Conservation (phyloP, 1,140 invertebrate genomes). For the Drosophila tsacasi region DNA sequence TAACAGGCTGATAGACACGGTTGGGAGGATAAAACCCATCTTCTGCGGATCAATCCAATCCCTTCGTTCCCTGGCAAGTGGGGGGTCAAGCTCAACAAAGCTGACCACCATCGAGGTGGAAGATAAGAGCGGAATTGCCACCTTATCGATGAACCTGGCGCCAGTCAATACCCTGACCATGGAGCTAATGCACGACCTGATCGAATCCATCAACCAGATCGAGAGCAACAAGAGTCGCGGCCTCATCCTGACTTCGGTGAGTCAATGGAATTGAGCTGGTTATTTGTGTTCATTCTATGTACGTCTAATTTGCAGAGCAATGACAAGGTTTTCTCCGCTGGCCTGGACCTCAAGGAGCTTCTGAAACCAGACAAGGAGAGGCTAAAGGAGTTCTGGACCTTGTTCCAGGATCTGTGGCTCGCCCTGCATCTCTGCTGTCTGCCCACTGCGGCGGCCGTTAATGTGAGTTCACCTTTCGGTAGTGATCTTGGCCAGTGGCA, state of each 20-base stretch:
- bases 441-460: slow-evolving; percentile 92
- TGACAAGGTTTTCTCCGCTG: slow-evolving; percentile 92
- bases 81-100: not conserved
- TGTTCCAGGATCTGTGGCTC: slow-evolving; percentile 92
- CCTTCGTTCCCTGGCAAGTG: slow-evolving; percentile 27
- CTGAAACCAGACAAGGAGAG: slow-evolving; percentile 91
- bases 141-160: slow-evolving; percentile 89
- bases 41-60: not conserved
- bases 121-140: slow-evolving; percentile 89
- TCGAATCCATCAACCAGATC: slow-evolving; percentile 88
- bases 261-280: not conserved
- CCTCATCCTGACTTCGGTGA: slow-evolving; percentile 92
- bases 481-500: not conserved
- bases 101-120: slow-evolving; percentile 81
- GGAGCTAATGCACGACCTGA: slow-evolving; percentile 89
- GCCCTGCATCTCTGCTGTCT: slow-evolving; percentile 90
- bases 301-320: slow-evolving; percentile 86
- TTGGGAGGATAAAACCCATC: slow-evolving; percentile 7
- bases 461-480: slow-evolving; percentile 87
- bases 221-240: slow-evolving; percentile 90
- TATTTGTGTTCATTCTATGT: not conserved
- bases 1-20: slow-evolving; percentile 28
- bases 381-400: slow-evolving; percentile 90
- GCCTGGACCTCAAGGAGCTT: slow-evolving; percentile 95
- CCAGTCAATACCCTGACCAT: slow-evolving; percentile 94